Evolutionary conservation across 2,888 invertebrate genomes (phyloP).

Genomic region (Agriopis aurantiaria): DNA sequence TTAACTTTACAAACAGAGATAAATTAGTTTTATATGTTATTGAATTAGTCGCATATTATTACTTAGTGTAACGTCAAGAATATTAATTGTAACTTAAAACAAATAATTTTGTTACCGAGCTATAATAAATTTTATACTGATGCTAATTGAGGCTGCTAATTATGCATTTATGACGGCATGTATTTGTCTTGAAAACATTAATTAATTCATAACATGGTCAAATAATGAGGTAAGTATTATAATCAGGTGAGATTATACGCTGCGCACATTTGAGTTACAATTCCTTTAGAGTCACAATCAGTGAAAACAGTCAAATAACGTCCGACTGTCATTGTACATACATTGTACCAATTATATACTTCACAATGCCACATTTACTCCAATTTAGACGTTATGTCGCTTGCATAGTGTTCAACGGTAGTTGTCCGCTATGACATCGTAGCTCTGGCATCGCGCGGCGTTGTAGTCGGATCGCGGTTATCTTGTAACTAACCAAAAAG

Average conservation of each 20-base stretch:
- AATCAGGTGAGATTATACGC: slow-evolving; percentile 67
- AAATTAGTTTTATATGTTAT: slow-evolving; percentile 65
- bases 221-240: slow-evolving; percentile 68
- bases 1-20: slow-evolving; percentile 56
- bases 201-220: slow-evolving; percentile 67
- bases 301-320: too few relatives aligned
- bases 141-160: slow-evolving; percentile 59
- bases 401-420: too few relatives aligned
- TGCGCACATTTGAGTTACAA: slow-evolving; percentile 17
- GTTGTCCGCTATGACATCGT: too few relatives aligned
- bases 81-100: slow-evolving; percentile 22
- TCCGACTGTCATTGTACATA: too few relatives aligned
- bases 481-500: too few relatives aligned
- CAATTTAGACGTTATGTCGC: too few relatives aligned
- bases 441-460: too few relatives aligned
- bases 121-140: slow-evolving; percentile 32
- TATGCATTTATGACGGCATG: slow-evolving; percentile 58
- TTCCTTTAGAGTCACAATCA: too few relatives aligned
- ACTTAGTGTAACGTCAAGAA: slow-evolving; percentile 6
- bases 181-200: slow-evolving; percentile 73
- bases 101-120: slow-evolving; percentile 5
- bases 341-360: too few relatives aligned
- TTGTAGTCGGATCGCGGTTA: too few relatives aligned
- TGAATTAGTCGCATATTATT: slow-evolving; percentile 49
- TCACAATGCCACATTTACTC: too few relatives aligned